These are phyloP conservation scores for Mesocentrotus franciscanus DNA, from an alignment of 53 echinoderm and acorn worm genomes.

Conservation along the genomic window DNA sequence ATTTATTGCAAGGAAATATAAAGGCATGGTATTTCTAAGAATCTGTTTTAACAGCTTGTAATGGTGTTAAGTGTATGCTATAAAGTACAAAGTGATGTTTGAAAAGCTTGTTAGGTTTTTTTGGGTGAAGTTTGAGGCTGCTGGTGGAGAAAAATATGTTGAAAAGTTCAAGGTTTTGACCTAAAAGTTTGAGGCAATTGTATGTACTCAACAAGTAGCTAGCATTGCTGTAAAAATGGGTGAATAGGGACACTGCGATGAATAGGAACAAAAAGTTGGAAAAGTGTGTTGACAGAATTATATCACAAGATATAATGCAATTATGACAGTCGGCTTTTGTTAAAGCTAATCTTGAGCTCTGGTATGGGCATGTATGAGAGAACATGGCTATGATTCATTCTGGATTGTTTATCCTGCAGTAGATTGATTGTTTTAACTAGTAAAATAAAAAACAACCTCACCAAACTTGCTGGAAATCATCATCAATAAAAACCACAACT, in stretches of 20 bases:
- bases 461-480: too few species aligned
- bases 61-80: slow-evolving; percentile 48
- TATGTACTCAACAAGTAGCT: neutral
- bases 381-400: too few species aligned
- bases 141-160: neutral
- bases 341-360: neutral
- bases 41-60: neutral
- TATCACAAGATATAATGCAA: neutral
- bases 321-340: neutral
- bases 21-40: neutral
- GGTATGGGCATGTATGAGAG: too few species aligned
- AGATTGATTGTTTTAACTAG: too few species aligned
- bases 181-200: neutral
- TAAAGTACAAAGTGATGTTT: slow-evolving; percentile 45
- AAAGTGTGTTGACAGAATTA: neutral
- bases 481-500: too few species aligned
- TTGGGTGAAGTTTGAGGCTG: neutral
- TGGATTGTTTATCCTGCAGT: too few species aligned
- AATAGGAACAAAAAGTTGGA: neutral
- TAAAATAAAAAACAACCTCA: too few species aligned
- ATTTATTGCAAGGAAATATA: neutral
- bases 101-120: slow-evolving; percentile 1
- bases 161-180: slow-evolving; percentile 46
- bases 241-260: neutral
- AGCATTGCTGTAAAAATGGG: neutral